Percentiles rank a stretch among this genome's conserved stretches.
phyloP scores from a whole-genome alignment of 2,113 vertebrate species.

The Zapornia atra region DNA sequence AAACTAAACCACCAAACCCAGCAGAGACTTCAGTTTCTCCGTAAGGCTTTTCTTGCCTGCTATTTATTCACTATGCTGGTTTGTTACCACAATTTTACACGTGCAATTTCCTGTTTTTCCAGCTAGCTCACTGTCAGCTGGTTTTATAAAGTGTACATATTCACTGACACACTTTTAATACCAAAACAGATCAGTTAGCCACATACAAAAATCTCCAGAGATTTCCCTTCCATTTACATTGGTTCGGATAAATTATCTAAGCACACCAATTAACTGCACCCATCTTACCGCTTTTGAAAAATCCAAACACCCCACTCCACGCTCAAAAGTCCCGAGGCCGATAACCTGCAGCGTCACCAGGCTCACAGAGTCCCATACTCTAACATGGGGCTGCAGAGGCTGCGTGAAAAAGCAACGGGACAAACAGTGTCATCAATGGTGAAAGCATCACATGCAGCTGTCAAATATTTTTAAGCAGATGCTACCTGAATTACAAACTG shows the following conservation, averaged over 20 bases:
- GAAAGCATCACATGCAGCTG: background rate
- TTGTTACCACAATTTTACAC: background rate
- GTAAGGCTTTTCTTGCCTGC: background rate
- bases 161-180: background rate
- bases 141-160: background rate
- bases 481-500: background rate
- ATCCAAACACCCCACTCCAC: constrained; percentile 92
- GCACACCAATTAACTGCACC: fast-evolving
- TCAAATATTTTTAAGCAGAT: background rate
- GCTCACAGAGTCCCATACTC: constrained; percentile 96
- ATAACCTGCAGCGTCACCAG: constrained; percentile 88
- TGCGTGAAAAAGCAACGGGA: constrained; percentile 63
- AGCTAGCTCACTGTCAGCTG: background rate
- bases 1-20: background rate
- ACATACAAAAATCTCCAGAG: background rate
- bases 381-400: constrained; percentile 93
- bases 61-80: background rate
- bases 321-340: constrained; percentile 93
- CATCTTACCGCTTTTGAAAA: constrained; percentile 95
- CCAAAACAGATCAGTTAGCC: background rate
- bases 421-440: background rate
- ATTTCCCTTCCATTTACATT: fast-evolving
- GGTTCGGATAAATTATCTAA: background rate
- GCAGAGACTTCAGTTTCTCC: background rate
- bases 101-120: constrained; percentile 8